Evolutionary conservation across 2,888 invertebrate genomes (phyloP), one percentile per base, ranked within the genome.

Genomic region (Vanessa cardui): DNA sequence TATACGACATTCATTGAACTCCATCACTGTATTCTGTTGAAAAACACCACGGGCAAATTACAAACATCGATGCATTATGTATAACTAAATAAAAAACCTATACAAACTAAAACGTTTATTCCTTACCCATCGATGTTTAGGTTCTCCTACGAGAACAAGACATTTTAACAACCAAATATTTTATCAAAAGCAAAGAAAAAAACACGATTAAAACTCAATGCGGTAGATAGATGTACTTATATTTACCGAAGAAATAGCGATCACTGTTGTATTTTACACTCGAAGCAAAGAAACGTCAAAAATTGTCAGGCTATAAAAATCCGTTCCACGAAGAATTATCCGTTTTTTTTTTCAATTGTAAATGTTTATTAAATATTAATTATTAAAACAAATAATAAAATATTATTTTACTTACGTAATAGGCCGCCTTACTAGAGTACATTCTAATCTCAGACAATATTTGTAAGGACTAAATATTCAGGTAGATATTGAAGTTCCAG

Each of bases 91-190:
- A 56, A 65, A 68, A 62, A 78, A 72, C 71, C 58, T 68, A 70
- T 69, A 73, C 56, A 68, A 69, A 69, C 65, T 76, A 72, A 71
- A 70, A 73, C 67, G 68, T 66, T 69, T 62, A 72, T 64, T 78
- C 78, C 91, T 90, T 88, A 92, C 92, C 92, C 92, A 90, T 92
- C 79, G 85, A 86, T 83, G 80, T 80, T 89, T 86, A 91, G 86
- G 91, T 92, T 86, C 92, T 90, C 92, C 84, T 83, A 59, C 82
- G 92, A 92, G 92, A 92, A 91, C 92, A 90, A 86, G 79, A 83
- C 91, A 90, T 91, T 84, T 77, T 86, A 76, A 64, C 62, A 76
- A 76, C 72, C 64, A 60, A 75, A 72, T 73, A 68, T 71, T 72
- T 73, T 73, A 73, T 71, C 68, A 70, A 75, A 77, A 76, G 72